These are phyloP conservation scores for Ctenosaura bakeri DNA, from an alignment of 2,797 vertebrate species.

Conservation along the genomic window DNA sequence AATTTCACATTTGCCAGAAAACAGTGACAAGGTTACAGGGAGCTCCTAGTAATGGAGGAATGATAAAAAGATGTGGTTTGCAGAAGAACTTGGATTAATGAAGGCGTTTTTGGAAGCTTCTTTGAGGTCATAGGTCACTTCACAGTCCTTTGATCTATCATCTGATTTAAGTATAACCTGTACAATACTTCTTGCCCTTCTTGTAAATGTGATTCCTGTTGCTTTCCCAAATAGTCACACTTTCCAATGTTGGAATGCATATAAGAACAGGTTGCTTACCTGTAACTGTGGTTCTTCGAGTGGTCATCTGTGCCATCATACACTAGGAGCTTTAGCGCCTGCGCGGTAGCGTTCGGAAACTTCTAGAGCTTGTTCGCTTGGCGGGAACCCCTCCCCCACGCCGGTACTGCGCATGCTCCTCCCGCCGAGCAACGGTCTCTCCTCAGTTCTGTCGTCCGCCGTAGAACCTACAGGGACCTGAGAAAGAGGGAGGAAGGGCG, in stretches of 20 bases:
- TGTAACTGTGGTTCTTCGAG: too few species aligned
- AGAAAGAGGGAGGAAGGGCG: too few species aligned
- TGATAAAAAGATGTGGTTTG: background rate
- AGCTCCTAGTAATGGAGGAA: background rate
- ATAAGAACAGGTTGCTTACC: too few species aligned
- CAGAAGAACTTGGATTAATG: background rate
- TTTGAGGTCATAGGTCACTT: background rate
- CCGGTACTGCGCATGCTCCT: too few species aligned
- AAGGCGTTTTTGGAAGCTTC: background rate
- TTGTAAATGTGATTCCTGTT: background rate
- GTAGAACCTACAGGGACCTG: too few species aligned
- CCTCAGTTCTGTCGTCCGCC: too few species aligned
- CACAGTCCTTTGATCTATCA: background rate
- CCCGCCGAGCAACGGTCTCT: too few species aligned
- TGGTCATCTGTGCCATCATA: too few species aligned
- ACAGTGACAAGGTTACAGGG: background rate
- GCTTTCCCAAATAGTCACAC: background rate
- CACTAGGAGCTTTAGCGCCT: too few species aligned
- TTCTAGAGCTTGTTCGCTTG: too few species aligned
- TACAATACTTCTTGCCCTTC: background rate
- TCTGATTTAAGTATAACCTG: background rate
- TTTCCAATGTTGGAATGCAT: background rate
- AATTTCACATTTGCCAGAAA: background rate
- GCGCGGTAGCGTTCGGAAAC: too few species aligned
- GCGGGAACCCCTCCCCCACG: too few species aligned